These are phyloP conservation scores for Eupithecia inturbata DNA, from an alignment of 2,888 invertebrate genomes.

Conservation along the genomic window DNA sequence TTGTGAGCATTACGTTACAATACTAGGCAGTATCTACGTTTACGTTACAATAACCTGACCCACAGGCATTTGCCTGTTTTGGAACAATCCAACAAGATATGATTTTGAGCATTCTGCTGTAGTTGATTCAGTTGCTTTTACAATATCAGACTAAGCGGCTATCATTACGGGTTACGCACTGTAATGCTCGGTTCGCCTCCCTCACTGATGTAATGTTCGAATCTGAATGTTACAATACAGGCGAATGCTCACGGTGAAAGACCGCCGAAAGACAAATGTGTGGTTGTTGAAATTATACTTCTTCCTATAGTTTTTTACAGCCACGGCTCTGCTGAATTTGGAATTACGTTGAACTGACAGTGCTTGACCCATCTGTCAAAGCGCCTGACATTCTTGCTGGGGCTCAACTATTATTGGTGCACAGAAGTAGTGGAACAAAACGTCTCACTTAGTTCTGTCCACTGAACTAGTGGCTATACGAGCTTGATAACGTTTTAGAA, in stretches of 20 bases:
- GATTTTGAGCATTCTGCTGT: background rate
- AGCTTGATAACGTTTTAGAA: background rate
- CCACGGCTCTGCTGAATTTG: background rate
- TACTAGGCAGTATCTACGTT: too few relatives aligned
- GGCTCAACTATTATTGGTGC: background rate
- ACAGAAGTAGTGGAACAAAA: background rate
- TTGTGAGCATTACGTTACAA: background rate
- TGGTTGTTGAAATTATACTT: conserved; percentile 11
- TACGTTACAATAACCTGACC: background rate
- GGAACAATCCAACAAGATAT: background rate
- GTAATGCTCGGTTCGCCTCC: background rate
- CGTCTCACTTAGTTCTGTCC: background rate
- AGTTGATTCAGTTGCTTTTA: background rate
- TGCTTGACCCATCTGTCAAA: background rate
- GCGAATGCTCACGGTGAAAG: background rate
- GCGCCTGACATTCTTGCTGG: background rate
- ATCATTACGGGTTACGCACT: background rate
- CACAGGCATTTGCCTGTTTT: background rate
- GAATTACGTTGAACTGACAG: conserved; percentile 1
- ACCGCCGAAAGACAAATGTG: background rate
- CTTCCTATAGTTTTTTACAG: conserved; percentile 9
- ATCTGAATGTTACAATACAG: background rate
- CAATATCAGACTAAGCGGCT: background rate
- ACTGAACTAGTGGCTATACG: background rate
- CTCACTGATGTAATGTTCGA: background rate